These are phyloP conservation scores for Idris sp. DNA, from an alignment of 1,140 invertebrate genomes.

Conservation along the genomic window DNA sequence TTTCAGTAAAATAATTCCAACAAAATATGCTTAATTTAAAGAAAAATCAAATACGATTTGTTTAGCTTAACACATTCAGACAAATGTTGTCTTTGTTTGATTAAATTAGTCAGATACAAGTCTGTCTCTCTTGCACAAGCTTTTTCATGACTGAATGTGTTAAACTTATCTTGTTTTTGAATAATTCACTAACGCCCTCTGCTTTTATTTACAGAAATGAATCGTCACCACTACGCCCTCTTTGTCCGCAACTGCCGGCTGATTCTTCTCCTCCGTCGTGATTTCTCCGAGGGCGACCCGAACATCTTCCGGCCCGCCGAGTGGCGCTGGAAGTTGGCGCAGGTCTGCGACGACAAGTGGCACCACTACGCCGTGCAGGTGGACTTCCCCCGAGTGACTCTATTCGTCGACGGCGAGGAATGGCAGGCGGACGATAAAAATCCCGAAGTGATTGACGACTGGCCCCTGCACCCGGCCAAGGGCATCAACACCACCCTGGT, in stretches of 20 bases:
- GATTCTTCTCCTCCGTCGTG: conserved; percentile 93
- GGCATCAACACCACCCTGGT: conserved; percentile 95
- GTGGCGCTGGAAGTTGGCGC: conserved; percentile 95
- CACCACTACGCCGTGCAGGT: conserved; percentile 98
- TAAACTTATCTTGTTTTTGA: too few species aligned
- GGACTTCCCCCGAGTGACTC: conserved; percentile 90
- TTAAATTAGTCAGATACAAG: too few species aligned
- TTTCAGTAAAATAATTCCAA: too few species aligned
- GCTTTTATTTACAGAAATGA: conserved; percentile 95
- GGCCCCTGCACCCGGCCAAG: conserved; percentile 98
- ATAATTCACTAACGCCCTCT: too few species aligned
- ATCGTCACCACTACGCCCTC: conserved; percentile 97
- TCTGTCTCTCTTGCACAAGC: too few species aligned
- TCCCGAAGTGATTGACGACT: conserved; percentile 98
- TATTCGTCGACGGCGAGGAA: conserved; percentile 93
- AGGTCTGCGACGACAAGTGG: conserved; percentile 98
- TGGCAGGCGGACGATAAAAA: conserved; percentile 89
- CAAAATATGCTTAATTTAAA: too few species aligned
- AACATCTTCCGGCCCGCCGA: conserved; percentile 98
- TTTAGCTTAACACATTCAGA: too few species aligned
- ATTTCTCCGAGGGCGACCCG: conserved; percentile 94
- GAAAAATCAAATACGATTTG: too few species aligned
- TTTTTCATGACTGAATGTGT: too few species aligned
- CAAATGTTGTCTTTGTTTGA: too few species aligned
- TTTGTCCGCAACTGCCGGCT: conserved; percentile 98